Percentiles rank a stretch among this genome's conserved stretches.
Evolutionary conservation across 2,113 vertebrate species (phyloP).

Genomic region (Onychostruthus taczanowskii): DNA sequence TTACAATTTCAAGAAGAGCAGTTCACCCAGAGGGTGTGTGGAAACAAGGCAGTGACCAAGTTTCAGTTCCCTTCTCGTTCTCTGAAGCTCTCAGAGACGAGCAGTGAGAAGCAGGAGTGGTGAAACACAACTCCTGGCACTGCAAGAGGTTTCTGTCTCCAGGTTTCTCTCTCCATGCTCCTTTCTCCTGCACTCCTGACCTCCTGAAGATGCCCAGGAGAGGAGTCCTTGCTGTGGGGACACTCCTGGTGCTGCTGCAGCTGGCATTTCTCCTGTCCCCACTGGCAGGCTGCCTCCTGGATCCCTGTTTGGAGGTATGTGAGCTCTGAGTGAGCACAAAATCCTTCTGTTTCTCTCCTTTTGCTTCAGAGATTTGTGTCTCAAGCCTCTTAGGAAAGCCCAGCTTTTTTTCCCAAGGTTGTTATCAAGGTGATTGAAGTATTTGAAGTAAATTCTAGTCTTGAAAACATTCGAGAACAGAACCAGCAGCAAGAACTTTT

Average conservation of each 20-base stretch:
- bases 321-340: background rate
- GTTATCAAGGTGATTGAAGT: background rate
- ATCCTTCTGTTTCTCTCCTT: background rate
- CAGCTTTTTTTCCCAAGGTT: background rate
- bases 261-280: background rate
- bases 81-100: accelerated
- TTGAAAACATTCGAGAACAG: background rate
- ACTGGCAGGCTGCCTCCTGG: background rate
- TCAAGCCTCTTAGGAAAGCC: background rate
- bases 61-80: constrained; percentile 20
- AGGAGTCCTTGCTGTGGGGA: background rate
- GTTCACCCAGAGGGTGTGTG: background rate
- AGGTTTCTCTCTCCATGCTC: background rate
- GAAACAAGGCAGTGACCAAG: background rate
- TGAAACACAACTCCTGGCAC: background rate
- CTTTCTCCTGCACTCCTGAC: background rate
- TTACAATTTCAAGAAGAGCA: background rate
- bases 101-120: background rate
- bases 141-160: background rate
- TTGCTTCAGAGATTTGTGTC: background rate
- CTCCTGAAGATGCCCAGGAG: constrained; percentile 43
- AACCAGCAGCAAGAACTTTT: background rate
- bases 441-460: background rate
- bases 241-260: background rate
- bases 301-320: constrained; percentile 70